Conservation (phyloP, 2,113 vertebrate genomes). For the Gymnobelideus leadbeateri region DNA sequence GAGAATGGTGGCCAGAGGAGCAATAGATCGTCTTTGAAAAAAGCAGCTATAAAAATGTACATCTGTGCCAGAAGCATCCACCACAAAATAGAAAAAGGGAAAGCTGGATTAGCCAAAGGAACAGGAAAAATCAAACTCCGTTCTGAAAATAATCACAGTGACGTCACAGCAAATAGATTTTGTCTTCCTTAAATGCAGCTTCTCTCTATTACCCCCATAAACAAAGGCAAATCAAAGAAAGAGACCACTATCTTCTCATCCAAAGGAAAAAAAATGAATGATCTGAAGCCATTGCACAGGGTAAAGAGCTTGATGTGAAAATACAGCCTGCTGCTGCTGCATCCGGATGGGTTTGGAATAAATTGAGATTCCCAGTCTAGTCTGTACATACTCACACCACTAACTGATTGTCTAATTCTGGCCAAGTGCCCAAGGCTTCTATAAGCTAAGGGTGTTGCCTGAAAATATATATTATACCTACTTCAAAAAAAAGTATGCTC, state of each 20-base stretch:
- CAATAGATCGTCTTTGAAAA: not conserved
- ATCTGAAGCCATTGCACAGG: not conserved
- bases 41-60: not conserved
- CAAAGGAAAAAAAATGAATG: not conserved
- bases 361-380: not conserved
- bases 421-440: conserved; percentile 1
- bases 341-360: not conserved
- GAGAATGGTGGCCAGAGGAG: not conserved
- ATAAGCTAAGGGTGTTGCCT: not conserved
- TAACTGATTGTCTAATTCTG: conserved; percentile 8
- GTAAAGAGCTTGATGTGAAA: not conserved
- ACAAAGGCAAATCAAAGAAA: conserved; percentile 46
- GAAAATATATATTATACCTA: conserved; percentile 50
- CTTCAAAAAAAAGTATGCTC: conserved; percentile 38
- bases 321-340: not conserved
- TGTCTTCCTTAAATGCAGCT: conserved; percentile 3
- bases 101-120: not conserved
- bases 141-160: conserved; percentile 41
- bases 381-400: not conserved
- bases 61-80: not conserved
- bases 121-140: not conserved
- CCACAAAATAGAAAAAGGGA: not conserved
- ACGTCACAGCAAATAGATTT: not conserved
- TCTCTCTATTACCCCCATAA: not conserved
- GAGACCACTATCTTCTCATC: not conserved